Conservation (phyloP, 2,113 vertebrate species). For the Vulpes lagopus region DNA sequence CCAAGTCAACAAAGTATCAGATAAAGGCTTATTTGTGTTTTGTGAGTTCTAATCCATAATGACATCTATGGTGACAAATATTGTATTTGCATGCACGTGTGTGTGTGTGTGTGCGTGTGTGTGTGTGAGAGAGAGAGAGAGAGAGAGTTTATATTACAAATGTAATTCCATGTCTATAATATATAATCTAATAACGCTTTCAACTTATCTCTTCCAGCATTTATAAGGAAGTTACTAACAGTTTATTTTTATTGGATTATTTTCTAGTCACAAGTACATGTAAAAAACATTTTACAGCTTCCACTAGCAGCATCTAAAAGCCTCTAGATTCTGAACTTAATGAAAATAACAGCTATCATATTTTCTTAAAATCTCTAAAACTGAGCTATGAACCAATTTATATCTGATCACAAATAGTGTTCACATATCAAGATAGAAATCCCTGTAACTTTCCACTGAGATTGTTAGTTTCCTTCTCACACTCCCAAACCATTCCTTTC, state of each 20-base stretch:
- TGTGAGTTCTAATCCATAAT: slow-evolving; percentile 12
- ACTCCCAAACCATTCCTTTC: not conserved
- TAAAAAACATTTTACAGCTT: slow-evolving; percentile 56
- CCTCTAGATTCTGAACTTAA: slow-evolving; percentile 47
- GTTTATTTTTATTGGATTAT: slow-evolving; percentile 65
- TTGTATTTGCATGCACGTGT: not conserved
- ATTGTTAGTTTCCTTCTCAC: not conserved
- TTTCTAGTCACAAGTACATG: slow-evolving; percentile 55
- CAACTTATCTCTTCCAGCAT: not conserved
- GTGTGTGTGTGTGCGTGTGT: not conserved
- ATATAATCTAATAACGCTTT: slow-evolving; percentile 35
- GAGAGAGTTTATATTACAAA: not conserved
- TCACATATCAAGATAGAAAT: slow-evolving; percentile 10
- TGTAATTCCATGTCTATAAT: slow-evolving; percentile 11
- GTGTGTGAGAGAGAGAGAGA: no score
- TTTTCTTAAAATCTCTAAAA: slow-evolving; percentile 61
- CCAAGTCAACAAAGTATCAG: slow-evolving; percentile 3
- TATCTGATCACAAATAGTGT: slow-evolving; percentile 34
- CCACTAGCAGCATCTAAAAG: slow-evolving; percentile 29
- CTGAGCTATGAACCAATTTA: slow-evolving; percentile 40
- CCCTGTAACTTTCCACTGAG: not conserved
- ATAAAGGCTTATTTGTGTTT: slow-evolving; percentile 19
- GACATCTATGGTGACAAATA: not conserved
- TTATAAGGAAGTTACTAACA: slow-evolving; percentile 18
- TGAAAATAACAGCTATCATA: slow-evolving; percentile 48